Evolutionary conservation across 2,888 invertebrate genomes (phyloP).

Genomic region (Lycia hirtaria): DNA sequence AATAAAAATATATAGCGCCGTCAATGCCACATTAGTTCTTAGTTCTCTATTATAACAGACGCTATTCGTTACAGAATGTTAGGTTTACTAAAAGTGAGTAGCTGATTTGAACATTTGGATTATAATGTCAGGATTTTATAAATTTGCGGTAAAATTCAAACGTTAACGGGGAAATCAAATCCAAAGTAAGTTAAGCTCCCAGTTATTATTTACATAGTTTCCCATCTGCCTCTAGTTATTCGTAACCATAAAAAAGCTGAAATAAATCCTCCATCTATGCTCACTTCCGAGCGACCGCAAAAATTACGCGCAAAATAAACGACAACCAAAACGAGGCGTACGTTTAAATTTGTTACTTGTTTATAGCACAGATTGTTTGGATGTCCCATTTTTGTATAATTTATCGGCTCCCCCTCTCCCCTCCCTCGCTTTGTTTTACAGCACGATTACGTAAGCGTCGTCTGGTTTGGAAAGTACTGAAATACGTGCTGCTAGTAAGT

Average conservation of each 20-base stretch:
- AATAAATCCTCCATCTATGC: constrained; percentile 11
- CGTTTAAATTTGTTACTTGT: constrained; percentile 54
- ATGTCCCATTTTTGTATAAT: constrained; percentile 62
- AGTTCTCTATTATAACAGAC: too few relatives aligned
- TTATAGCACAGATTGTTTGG: constrained; percentile 57
- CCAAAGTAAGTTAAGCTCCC: too few relatives aligned
- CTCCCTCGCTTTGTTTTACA: not conserved
- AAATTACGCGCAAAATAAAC: constrained; percentile 30
- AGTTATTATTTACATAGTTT: not conserved
- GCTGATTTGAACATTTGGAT: too few relatives aligned
- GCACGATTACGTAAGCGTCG: not conserved
- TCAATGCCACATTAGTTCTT: too few relatives aligned
- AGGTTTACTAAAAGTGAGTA: too few relatives aligned
- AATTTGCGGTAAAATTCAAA: too few relatives aligned
- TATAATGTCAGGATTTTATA: too few relatives aligned
- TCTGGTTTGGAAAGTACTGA: too few relatives aligned
- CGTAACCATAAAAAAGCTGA: constrained; percentile 3
- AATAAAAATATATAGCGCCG: too few relatives aligned
- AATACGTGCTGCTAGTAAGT: not conserved
- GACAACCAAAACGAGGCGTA: constrained; percentile 42
- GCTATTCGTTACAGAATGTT: too few relatives aligned
- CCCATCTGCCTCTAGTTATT: not conserved
- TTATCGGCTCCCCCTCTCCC: constrained; percentile 45
- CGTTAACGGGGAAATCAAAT: too few relatives aligned
- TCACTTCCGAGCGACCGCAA: constrained; percentile 23